A percentile compares a stretch with the other conserved stretches of the same genome.
Conservation (phyloP, 1,140 invertebrate species). For the Hyles vespertilio region DNA sequence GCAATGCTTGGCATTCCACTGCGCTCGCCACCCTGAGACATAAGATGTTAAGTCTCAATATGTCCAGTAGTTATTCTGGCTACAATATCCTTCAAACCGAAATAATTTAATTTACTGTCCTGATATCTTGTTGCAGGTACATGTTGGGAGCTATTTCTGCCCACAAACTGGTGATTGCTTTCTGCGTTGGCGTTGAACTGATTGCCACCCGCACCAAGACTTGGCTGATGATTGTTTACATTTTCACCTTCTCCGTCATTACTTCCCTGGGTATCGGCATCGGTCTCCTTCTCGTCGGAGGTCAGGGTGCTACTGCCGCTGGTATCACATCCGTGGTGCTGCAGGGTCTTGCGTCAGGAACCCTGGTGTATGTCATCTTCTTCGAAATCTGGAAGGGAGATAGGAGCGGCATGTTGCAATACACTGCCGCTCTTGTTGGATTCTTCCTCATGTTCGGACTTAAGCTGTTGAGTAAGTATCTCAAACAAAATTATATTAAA, state of each 20-base stretch:
- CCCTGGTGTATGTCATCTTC: slow-evolving; percentile 92
- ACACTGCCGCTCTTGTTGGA: slow-evolving; percentile 82
- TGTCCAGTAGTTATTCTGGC: too few species aligned
- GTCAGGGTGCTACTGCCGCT: slow-evolving; percentile 73
- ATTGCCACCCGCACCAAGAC: slow-evolving; percentile 81
- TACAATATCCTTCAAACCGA: too few species aligned
- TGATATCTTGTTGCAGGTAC: slow-evolving; percentile 69
- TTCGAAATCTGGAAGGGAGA: slow-evolving; percentile 92
- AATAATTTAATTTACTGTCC: too few species aligned
- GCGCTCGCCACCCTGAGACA: too few species aligned
- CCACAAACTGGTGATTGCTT: slow-evolving; percentile 93
- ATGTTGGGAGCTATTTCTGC: slow-evolving; percentile 90
- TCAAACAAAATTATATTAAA: too few species aligned
- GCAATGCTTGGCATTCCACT: too few species aligned
- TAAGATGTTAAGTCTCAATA: too few species aligned
- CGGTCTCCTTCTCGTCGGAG: slow-evolving; percentile 79
- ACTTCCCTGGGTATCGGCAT: slow-evolving; percentile 87
- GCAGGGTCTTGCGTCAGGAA: slow-evolving; percentile 91
- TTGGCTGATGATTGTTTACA: slow-evolving; percentile 80
- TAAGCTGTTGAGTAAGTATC: slow-evolving; percentile 84
- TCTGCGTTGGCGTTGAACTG: slow-evolving; percentile 89
- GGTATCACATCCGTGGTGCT: slow-evolving; percentile 81
- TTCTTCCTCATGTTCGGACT: slow-evolving; percentile 87
- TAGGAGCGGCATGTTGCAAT: slow-evolving; percentile 82
- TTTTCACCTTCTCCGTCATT: slow-evolving; percentile 86